A percentile compares a stretch with the other conserved stretches of the same genome.
Conservation (phyloP, 30 jellyfish, hydroid and myxozoan genomes). For the Turritopsis rubra region DNA sequence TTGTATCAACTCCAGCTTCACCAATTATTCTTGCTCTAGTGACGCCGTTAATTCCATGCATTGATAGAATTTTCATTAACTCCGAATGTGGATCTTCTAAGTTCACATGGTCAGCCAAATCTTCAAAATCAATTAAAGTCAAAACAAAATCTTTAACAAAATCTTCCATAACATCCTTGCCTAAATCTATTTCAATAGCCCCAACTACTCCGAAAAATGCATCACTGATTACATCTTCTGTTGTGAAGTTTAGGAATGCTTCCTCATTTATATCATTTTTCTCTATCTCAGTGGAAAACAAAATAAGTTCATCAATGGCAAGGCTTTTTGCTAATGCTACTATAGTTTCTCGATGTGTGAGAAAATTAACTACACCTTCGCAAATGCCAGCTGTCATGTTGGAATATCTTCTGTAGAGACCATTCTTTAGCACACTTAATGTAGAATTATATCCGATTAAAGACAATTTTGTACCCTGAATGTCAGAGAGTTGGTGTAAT, state of each 20-base stretch:
- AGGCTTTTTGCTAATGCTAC: conserved; percentile 49
- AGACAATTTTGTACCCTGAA: conserved; percentile 46
- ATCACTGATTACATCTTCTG: conserved; percentile 75
- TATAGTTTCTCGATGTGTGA: conserved; percentile 44
- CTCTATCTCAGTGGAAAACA: conserved; percentile 57
- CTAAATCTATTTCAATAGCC: conserved; percentile 71
- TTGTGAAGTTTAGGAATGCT: conserved; percentile 37
- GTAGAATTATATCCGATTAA: conserved; percentile 46
- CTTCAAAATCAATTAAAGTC: conserved; percentile 51
- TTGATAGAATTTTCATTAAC: conserved; percentile 13
- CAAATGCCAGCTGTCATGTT: conserved; percentile 40
- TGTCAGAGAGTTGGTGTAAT: conserved; percentile 9
- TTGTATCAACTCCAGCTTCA: conserved; percentile 29
- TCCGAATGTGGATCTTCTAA: conserved; percentile 45
- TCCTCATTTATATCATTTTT: conserved; percentile 35
- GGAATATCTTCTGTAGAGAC: conserved; percentile 44
- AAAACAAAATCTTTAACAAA: conserved; percentile 67
- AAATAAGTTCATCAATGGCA: conserved; percentile 63
- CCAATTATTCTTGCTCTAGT: conserved; percentile 28
- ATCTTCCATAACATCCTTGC: conserved; percentile 34
- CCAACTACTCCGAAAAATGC: conserved; percentile 83
- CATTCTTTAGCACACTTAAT: conserved; percentile 28
- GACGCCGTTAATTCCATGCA: conserved; percentile 25
- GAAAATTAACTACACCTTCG: conserved; percentile 19
- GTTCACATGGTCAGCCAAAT: conserved; percentile 39